phyloP scores from a whole-genome alignment of 53 echinoderm and acorn worm genomes.

The Apostichopus leukothele region DNA sequence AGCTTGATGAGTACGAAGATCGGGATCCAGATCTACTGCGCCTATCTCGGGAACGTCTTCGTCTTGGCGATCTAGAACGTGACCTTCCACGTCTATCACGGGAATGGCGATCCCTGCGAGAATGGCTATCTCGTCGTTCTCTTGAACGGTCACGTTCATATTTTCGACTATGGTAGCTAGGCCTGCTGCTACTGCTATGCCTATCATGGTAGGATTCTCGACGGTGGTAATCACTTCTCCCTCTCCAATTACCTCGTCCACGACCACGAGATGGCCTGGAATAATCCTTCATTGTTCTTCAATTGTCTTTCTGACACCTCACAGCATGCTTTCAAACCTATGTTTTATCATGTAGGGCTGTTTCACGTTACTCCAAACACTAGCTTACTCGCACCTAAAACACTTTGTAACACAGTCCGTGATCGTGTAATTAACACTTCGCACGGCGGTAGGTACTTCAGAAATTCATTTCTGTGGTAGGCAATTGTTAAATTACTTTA shows the following conservation, averaged over 20 bases:
- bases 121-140: constrained; percentile 2
- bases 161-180: constrained; percentile 11
- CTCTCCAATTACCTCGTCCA: constrained; percentile 34
- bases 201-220: constrained; percentile 30
- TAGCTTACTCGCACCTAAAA: too few species aligned
- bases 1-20: constrained; percentile 16
- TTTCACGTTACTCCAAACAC: too few species aligned
- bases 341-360: too few species aligned
- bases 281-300: constrained; percentile 19
- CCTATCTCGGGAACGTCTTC: constrained; percentile 24
- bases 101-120: constrained; percentile 14
- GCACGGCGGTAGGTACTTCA: too few species aligned
- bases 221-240: constrained; percentile 12
- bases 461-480: too few species aligned
- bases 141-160: constrained; percentile 8
- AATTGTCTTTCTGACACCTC: not conserved
- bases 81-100: constrained; percentile 19
- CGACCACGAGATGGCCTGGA: constrained; percentile 18
- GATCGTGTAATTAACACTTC: too few species aligned
- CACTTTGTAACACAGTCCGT: too few species aligned
- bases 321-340: not conserved
- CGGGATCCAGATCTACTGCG: constrained; percentile 26
- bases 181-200: constrained; percentile 39
- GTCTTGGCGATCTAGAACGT: constrained; percentile 21
- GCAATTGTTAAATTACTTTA: too few species aligned